Evolutionary conservation across 2,113 vertebrate genomes (phyloP).

Genomic region (Ploceus nigricollis): DNA sequence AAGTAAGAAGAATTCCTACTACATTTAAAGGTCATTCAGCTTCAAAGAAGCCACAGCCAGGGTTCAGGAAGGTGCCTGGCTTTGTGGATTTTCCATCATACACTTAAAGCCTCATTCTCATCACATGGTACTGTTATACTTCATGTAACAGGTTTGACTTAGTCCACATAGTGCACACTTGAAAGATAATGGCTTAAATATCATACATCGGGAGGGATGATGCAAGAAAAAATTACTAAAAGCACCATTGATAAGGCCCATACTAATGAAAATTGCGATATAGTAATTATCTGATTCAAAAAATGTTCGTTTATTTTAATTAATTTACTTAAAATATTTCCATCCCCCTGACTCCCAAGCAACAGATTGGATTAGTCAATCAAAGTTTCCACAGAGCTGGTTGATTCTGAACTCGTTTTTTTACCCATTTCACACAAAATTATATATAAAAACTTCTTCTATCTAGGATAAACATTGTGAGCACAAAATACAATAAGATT

Average conservation of each 20-base stretch:
- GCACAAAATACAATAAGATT: neutral
- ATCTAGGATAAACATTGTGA: neutral
- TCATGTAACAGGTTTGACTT: neutral
- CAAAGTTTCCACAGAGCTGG: neutral
- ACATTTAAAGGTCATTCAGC: neutral
- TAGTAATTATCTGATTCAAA: neutral
- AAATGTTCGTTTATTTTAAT: neutral
- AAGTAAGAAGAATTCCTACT: neutral
- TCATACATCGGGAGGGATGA: neutral
- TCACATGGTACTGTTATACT: neutral
- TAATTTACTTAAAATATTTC: neutral
- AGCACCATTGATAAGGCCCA: neutral
- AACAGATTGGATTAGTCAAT: neutral
- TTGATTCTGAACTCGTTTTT: neutral
- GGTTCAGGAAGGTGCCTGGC: neutral
- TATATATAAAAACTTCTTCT: neutral
- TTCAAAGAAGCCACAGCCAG: neutral
- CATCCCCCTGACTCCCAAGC: neutral
- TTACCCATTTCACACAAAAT: neutral
- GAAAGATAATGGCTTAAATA: neutral
- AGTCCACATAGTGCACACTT: neutral
- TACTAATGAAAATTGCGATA: neutral
- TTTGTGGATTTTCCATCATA: neutral
- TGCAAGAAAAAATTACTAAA: neutral
- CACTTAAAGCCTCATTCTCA: neutral